A percentile compares a stretch with the other conserved stretches of the same genome.
These are phyloP conservation scores for Macrotis lagotis DNA, from an alignment of 2,113 vertebrate genomes.

Conservation along the genomic window DNA sequence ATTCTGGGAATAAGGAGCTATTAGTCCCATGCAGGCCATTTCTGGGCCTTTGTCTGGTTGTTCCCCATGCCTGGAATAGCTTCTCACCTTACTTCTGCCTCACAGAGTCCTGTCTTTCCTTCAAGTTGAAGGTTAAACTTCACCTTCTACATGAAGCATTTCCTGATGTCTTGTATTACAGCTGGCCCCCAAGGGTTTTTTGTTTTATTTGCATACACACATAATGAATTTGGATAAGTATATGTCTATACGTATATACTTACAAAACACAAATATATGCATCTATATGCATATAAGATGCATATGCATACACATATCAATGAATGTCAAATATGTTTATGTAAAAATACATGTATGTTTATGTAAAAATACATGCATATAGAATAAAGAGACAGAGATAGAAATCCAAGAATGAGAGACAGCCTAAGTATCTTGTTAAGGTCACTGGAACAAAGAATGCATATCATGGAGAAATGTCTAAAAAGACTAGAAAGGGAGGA, in stretches of 20 bases:
- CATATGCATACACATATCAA: background rate
- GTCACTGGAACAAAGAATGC: background rate
- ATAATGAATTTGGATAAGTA: background rate
- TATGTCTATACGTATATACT: background rate
- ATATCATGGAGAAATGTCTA: background rate
- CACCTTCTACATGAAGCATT: background rate
- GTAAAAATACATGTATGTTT: background rate
- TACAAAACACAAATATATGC: background rate
- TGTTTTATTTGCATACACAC: background rate
- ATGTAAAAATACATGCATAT: background rate
- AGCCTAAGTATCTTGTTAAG: background rate
- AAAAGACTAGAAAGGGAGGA: background rate
- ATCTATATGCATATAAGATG: background rate
- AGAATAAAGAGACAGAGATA: background rate
- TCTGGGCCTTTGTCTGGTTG: background rate
- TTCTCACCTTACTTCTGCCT: background rate
- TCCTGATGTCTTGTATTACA: background rate
- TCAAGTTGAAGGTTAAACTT: background rate
- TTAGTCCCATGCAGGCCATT: background rate
- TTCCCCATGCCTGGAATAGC: background rate
- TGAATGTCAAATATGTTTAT: background rate
- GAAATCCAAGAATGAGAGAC: background rate
- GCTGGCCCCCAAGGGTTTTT: background rate
- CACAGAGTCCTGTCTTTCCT: background rate
- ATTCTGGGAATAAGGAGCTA: background rate